Evolutionary conservation across 2,797 vertebrate genomes (phyloP).

Genomic region (Lutra lutra): DNA sequence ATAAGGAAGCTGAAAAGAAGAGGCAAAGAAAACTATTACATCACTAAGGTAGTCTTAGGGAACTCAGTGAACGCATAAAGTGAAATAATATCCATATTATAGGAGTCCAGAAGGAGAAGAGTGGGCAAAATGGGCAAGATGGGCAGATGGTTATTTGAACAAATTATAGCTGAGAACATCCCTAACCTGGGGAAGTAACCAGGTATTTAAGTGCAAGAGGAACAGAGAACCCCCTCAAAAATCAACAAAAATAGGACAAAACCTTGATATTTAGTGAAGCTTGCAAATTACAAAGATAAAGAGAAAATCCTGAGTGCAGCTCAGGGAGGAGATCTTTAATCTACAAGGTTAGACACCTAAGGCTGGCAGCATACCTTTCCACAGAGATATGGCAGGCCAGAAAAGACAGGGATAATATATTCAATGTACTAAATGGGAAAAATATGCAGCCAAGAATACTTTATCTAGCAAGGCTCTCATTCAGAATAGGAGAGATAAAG

Average conservation of each 20-base stretch:
- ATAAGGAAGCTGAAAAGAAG: neutral
- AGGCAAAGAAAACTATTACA: neutral
- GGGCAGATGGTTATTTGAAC: neutral
- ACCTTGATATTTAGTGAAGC: neutral
- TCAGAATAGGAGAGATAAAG: neutral
- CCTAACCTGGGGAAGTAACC: neutral
- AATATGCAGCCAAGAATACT: neutral
- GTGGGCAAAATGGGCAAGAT: neutral
- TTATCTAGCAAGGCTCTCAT: neutral
- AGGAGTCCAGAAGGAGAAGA: neutral
- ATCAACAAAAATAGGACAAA: neutral
- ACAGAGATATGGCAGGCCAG: neutral
- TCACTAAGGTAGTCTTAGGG: neutral
- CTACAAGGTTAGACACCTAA: neutral
- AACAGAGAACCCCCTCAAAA: neutral
- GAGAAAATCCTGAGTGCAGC: neutral
- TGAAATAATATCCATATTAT: neutral
- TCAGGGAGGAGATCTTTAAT: neutral
- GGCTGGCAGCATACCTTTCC: neutral
- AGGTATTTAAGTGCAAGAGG: neutral
- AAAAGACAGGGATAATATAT: neutral
- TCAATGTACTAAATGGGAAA: neutral
- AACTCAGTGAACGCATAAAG: neutral
- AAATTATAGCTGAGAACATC: neutral
- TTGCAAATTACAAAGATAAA: neutral